phyloP scores from a whole-genome alignment of 2,888 invertebrate species.

The Callyntrura guangdongensis region DNA sequence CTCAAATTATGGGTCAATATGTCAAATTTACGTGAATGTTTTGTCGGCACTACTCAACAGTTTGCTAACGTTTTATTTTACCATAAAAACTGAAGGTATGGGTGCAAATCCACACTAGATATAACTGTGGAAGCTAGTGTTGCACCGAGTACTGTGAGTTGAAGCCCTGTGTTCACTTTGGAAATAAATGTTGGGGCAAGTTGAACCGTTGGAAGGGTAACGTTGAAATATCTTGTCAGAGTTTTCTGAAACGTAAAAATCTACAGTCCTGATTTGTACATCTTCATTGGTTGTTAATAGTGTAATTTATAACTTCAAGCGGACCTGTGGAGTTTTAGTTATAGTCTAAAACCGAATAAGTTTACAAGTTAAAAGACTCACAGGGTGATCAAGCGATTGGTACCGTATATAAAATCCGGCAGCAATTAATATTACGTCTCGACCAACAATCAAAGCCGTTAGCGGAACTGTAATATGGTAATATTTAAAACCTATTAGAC shows the following conservation, averaged over 20 bases:
- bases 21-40: too few species aligned
- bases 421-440: slow-evolving; percentile 93
- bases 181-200: slow-evolving; percentile 96
- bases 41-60: too few species aligned
- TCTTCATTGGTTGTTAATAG: too few species aligned
- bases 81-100: slow-evolving; percentile 92
- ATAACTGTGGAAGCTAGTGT: slow-evolving; percentile 97
- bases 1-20: background rate
- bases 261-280: too few species aligned
- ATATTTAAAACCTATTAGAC: slow-evolving; percentile 1
- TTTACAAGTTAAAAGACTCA: too few species aligned
- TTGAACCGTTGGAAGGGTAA: slow-evolving; percentile 96
- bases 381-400: slow-evolving; percentile 95
- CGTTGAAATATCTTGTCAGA: slow-evolving; percentile 94
- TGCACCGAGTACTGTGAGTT: slow-evolving; percentile 93
- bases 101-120: slow-evolving; percentile 92
- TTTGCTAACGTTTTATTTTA: too few species aligned
- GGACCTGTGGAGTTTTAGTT: too few species aligned
- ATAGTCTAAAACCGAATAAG: too few species aligned
- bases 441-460: slow-evolving; percentile 92
- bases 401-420: slow-evolving; percentile 97
- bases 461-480: slow-evolving; percentile 87
- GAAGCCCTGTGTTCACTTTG: slow-evolving; percentile 97
- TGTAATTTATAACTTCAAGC: too few species aligned
- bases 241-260: slow-evolving; percentile 90